Percentiles rank a stretch among this genome's conserved stretches.
Conservation (phyloP, 2,888 invertebrate species). For the Melolontha melolontha region DNA sequence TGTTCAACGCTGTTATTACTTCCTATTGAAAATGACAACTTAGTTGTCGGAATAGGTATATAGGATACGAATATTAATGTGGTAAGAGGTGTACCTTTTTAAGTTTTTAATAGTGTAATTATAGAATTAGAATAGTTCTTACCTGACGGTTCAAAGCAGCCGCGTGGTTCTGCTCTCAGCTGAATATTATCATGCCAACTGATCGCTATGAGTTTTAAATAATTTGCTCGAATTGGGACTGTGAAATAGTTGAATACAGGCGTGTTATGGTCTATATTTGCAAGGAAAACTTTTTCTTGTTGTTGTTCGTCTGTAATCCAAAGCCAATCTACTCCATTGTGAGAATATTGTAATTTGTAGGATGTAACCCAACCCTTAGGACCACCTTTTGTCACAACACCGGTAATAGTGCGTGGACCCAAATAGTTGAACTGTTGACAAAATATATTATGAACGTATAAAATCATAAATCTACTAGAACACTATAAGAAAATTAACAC, state of each 20-base stretch:
- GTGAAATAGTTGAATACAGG: constrained; percentile 75
- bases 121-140: constrained; percentile 57
- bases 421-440: constrained; percentile 78
- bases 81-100: too few relatives aligned
- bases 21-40: too few relatives aligned
- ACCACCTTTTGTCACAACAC: constrained; percentile 80
- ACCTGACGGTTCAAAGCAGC: constrained; percentile 82
- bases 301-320: constrained; percentile 71
- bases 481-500: background rate
- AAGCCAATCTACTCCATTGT: constrained; percentile 78
- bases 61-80: too few relatives aligned
- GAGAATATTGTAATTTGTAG: constrained; percentile 80
- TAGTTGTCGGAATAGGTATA: too few relatives aligned
- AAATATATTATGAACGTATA: constrained; percentile 55
- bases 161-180: constrained; percentile 80
- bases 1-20: too few relatives aligned
- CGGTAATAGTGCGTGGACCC: constrained; percentile 81
- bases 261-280: constrained; percentile 76
- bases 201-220: constrained; percentile 77
- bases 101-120: too few relatives aligned
- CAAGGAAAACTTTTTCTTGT: constrained; percentile 74
- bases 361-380: constrained; percentile 80
- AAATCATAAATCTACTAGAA: constrained; percentile 20
- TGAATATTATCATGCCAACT: constrained; percentile 82
- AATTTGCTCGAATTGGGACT: constrained; percentile 79